These are phyloP conservation scores for Amphipyra tragopoginis DNA, from an alignment of 2,888 invertebrate genomes.

Conservation along the genomic window DNA sequence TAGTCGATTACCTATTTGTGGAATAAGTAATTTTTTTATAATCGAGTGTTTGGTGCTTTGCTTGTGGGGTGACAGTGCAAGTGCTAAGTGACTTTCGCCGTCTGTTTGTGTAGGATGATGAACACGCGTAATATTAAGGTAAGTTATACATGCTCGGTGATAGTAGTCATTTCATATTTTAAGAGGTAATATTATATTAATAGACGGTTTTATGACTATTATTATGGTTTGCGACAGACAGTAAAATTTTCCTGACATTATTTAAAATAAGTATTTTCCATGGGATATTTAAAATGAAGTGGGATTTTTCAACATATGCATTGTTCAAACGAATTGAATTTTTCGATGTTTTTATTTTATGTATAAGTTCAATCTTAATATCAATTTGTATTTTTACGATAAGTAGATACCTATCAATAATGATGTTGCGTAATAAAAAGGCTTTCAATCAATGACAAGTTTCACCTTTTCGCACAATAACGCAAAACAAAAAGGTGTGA, in stretches of 20 bases:
- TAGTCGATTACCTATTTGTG: slow-evolving; percentile 54
- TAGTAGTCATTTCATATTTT: background rate
- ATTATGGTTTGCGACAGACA: background rate
- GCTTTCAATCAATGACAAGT: slow-evolving; percentile 22
- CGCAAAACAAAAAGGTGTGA: slow-evolving; percentile 44
- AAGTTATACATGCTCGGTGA: slow-evolving; percentile 23
- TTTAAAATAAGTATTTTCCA: background rate
- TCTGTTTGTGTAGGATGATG: slow-evolving; percentile 74
- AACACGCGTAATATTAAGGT: slow-evolving; percentile 81
- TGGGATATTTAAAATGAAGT: too few species aligned
- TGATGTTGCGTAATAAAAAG: slow-evolving; percentile 19
- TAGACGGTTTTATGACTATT: too few species aligned
- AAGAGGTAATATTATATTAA: too few species aligned
- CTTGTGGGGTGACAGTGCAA: slow-evolving; percentile 74
- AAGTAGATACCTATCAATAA: background rate
- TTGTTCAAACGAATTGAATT: too few species aligned
- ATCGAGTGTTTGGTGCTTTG: slow-evolving; percentile 59
- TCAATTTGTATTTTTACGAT: background rate
- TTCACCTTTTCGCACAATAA: slow-evolving; percentile 42
- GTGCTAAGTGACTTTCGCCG: slow-evolving; percentile 83
- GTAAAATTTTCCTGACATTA: background rate
- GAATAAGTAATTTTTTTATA: slow-evolving; percentile 48
- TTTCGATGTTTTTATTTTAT: too few species aligned
- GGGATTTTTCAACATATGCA: too few species aligned
- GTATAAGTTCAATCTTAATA: too few species aligned